These are phyloP conservation scores for Nineta flava DNA, from an alignment of 2,888 invertebrate species.

Conservation along the genomic window DNA sequence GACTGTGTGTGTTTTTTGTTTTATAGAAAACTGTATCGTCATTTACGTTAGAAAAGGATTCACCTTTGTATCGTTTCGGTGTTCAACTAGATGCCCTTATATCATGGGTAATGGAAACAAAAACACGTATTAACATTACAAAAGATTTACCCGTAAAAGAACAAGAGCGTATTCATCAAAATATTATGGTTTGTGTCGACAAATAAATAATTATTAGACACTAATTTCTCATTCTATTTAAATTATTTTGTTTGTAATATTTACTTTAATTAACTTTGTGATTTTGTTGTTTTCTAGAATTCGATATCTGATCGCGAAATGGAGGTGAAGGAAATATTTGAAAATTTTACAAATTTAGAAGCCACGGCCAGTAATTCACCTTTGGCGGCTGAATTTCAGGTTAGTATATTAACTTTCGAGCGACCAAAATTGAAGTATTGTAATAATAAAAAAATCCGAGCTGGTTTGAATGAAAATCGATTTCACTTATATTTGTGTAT, in stretches of 20 bases:
- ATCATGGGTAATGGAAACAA: slow-evolving; percentile 35
- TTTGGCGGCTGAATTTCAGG: slow-evolving; percentile 31
- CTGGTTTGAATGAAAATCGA: too few species aligned
- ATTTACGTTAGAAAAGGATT: slow-evolving; percentile 33
- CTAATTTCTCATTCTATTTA: too few species aligned
- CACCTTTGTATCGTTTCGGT: slow-evolving; percentile 36
- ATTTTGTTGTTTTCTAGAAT: slow-evolving; percentile 19
- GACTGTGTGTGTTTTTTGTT: neutral
- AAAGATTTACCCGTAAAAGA: slow-evolving; percentile 22
- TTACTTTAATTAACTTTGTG: slow-evolving; percentile 7
- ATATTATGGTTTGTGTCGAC: slow-evolving; percentile 8
- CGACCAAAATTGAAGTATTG: slow-evolving; percentile 9
- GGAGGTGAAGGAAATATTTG: slow-evolving; percentile 43
- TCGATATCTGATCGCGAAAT: slow-evolving; percentile 35
- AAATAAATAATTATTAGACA: slow-evolving; percentile 20
- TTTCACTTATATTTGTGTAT: too few species aligned
- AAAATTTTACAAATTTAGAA: slow-evolving; percentile 47
- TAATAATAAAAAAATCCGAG: slow-evolving; percentile 23
- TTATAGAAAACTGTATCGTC: neutral
- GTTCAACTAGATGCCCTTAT: slow-evolving; percentile 37
- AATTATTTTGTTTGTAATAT: too few species aligned
- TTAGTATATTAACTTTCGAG: too few species aligned
- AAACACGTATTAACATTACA: slow-evolving; percentile 29
- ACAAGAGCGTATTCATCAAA: slow-evolving; percentile 1
- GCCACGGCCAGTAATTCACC: slow-evolving; percentile 26